These are phyloP conservation scores for Temnothorax curvispinosus DNA, from an alignment of 1,140 invertebrate species.

Conservation along the genomic window DNA sequence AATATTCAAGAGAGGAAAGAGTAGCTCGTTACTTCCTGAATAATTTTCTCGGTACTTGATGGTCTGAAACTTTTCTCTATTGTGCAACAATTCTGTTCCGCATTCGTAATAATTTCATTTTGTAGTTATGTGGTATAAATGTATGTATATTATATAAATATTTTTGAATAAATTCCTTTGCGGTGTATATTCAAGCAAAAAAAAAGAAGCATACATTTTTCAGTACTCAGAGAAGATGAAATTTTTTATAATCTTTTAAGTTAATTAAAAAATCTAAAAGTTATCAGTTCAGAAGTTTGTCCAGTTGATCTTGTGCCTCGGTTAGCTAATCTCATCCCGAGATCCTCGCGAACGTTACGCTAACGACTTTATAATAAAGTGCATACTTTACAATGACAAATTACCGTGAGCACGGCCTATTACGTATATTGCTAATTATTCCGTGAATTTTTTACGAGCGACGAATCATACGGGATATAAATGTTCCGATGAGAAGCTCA, in stretches of 20 bases:
- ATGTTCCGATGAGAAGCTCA: not conserved
- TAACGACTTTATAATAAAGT: slow-evolving; percentile 16
- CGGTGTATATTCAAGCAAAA: not conserved
- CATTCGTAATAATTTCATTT: slow-evolving; percentile 3
- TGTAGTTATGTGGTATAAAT: not conserved
- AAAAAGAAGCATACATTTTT: not conserved
- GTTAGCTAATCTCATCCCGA: not conserved
- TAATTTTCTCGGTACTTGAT: not conserved
- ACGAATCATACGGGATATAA: slow-evolving; percentile 21
- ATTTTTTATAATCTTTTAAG: not conserved
- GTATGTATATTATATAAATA: slow-evolving; percentile 4
- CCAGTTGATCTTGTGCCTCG: not conserved
- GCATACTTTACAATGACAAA: slow-evolving; percentile 7
- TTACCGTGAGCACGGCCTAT: not conserved
- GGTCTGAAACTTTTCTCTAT: not conserved
- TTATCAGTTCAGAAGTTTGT: not conserved
- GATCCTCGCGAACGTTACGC: not conserved
- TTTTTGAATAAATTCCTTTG: not conserved
- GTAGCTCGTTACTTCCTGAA: slow-evolving; percentile 12
- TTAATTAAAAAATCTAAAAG: slow-evolving; percentile 10
- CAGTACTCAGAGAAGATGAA: not conserved
- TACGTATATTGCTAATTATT: not conserved
- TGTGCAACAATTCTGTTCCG: not conserved
- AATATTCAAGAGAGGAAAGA: not conserved
- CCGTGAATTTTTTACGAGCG: slow-evolving; percentile 5